These are phyloP conservation scores for Philaenus spumarius DNA, from an alignment of 1,140 invertebrate genomes.

Conservation along the genomic window DNA sequence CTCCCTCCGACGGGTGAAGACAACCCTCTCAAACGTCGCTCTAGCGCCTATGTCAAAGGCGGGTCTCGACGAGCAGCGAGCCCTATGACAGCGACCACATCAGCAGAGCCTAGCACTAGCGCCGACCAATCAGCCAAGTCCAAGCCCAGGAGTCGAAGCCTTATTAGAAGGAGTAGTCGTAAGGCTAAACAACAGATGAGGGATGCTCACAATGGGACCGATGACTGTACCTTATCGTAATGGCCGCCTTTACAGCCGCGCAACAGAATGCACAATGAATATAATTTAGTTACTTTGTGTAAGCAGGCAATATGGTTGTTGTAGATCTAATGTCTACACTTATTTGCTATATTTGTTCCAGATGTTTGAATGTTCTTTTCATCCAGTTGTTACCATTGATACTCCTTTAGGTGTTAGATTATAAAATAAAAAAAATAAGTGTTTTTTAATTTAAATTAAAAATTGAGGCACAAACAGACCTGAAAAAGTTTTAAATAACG, in stretches of 20 bases:
- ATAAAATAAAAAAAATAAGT: too few species aligned
- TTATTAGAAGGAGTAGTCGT: conserved; percentile 68
- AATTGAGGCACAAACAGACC: too few species aligned
- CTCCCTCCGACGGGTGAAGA: conserved; percentile 50
- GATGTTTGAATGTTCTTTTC: too few species aligned
- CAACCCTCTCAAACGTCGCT: conserved; percentile 56
- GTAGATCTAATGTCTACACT: too few species aligned
- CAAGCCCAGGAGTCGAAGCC: conserved; percentile 63
- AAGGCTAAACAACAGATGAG: conserved; percentile 74
- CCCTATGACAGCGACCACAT: conserved; percentile 26
- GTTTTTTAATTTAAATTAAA: too few species aligned
- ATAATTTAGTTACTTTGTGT: too few species aligned
- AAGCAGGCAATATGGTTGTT: too few species aligned
- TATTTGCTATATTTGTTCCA: too few species aligned
- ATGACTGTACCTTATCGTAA: conserved; percentile 67
- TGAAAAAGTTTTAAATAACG: too few species aligned
- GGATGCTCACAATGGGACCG: conserved; percentile 51
- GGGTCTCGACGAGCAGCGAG: conserved; percentile 36
- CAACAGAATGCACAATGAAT: too few species aligned
- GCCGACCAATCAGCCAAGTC: conserved; percentile 37
- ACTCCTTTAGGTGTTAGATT: too few species aligned
- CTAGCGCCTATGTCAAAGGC: conserved; percentile 22
- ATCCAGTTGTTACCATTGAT: too few species aligned
- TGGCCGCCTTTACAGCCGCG: not conserved
- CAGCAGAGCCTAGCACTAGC: conserved; percentile 36